Percentiles rank a stretch among this genome's conserved stretches.
Conservation (phyloP, 1,140 invertebrate species). For the Diploscapter pachys region DNA sequence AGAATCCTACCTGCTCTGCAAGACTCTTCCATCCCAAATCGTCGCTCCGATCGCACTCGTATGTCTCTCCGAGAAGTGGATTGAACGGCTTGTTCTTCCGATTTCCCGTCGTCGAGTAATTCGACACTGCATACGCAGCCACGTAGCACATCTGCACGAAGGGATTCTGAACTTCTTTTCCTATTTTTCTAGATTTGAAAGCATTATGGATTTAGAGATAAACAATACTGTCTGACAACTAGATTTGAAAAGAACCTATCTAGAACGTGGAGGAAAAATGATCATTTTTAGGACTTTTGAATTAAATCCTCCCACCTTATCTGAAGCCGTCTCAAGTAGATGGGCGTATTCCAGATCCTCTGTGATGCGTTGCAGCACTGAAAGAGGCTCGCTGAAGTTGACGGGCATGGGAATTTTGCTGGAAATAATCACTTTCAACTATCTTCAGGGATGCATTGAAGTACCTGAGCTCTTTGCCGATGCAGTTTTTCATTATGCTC, state of each 20-base stretch:
- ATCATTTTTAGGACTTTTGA: conserved; percentile 1
- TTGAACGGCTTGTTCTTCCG: conserved; percentile 66
- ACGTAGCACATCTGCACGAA: conserved; percentile 70
- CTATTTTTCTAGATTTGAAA: no score
- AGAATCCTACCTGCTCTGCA: conserved; percentile 75
- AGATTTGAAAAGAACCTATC: background rate
- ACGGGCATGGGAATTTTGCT: conserved; percentile 65
- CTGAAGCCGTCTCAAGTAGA: conserved; percentile 70
- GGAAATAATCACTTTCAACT: conserved; percentile 29
- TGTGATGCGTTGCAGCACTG: conserved; percentile 91
- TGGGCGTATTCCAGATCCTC: conserved; percentile 97
- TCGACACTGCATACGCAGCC: conserved; percentile 69
- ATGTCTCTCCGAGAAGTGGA: conserved; percentile 82
- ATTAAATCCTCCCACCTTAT: conserved; percentile 8
- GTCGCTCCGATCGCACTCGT: conserved; percentile 87
- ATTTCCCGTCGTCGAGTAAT: conserved; percentile 80
- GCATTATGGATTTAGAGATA: no score
- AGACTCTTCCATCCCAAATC: conserved; percentile 93
- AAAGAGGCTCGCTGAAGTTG: conserved; percentile 97
- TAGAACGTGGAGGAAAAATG: background rate
- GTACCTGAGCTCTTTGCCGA: conserved; percentile 87
- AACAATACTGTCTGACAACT: no score
- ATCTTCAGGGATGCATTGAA: conserved; percentile 94
- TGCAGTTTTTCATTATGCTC: conserved; percentile 99
- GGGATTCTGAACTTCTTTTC: conserved; percentile 67